These are phyloP conservation scores for Carapus acus DNA, from an alignment of 2,797 vertebrate genomes.

Conservation along the genomic window DNA sequence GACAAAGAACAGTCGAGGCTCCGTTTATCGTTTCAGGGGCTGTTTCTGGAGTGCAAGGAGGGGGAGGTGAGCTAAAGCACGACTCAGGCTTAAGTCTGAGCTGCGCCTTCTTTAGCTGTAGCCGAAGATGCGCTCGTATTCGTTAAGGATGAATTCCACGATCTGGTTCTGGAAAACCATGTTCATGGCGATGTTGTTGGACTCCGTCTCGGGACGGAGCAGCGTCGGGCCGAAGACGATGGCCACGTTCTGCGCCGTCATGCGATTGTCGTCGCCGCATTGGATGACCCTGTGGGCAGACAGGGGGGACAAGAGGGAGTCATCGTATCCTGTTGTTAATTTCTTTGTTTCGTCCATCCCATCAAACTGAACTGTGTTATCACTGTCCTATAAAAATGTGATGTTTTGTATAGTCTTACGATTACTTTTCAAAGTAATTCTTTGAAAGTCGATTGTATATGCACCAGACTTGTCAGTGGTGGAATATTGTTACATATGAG, in stretches of 20 bases:
- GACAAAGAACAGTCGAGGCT: conserved; percentile 18
- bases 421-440: too few species aligned
- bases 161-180: conserved; percentile 99
- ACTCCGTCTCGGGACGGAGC: conserved; percentile 82
- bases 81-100: too few species aligned
- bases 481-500: too few species aligned
- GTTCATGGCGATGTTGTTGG: conserved; percentile 84
- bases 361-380: neutral
- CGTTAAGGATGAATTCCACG: conserved; percentile 86
- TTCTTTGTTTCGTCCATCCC: neutral
- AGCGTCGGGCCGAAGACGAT: conserved; percentile 95
- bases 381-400: too few species aligned
- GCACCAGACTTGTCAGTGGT: too few species aligned
- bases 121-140: conserved; percentile 80
- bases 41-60: conserved; percentile 27
- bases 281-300: conserved; percentile 76
- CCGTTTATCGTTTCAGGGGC: conserved; percentile 34
- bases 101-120: conserved; percentile 34
- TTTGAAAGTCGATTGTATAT: too few species aligned
- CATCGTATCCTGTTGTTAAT: too few species aligned
- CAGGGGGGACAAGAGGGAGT: neutral
- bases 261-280: conserved; percentile 83
- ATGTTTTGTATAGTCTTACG: too few species aligned
- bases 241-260: conserved; percentile 89
- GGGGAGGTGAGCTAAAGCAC: conserved; percentile 26